phyloP scores from a whole-genome alignment of 1,140 invertebrate genomes.

The Lanistes nyassanus region DNA sequence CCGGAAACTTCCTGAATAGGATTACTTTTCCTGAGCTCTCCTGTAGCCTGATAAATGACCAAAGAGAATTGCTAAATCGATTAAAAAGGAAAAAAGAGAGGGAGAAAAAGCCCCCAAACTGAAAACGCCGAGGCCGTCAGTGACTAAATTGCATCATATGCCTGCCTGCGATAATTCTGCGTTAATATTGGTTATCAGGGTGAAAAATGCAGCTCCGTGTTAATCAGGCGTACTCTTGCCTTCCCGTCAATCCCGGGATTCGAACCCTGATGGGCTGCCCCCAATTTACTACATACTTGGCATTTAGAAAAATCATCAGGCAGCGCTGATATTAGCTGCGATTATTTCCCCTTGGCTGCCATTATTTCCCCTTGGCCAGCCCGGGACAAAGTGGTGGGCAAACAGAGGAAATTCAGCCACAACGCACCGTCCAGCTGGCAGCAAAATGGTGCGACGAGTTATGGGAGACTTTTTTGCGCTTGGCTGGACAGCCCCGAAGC shows the following conservation, averaged over 20 bases:
- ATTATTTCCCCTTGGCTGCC: constrained; percentile 25
- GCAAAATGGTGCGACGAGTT: not conserved
- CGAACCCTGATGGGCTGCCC: not conserved
- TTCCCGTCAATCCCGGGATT: not conserved
- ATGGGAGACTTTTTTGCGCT: constrained; percentile 7
- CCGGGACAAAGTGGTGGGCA: constrained; percentile 23
- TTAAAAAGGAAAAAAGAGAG: constrained; percentile 16
- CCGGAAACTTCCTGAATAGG: constrained; percentile 23
- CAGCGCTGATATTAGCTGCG: constrained; percentile 23
- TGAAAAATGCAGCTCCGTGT: constrained; percentile 26
- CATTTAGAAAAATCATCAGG: constrained; percentile 21
- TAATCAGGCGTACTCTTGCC: constrained; percentile 24
- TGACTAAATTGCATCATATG: constrained; percentile 33
- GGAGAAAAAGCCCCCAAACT: too few relatives aligned
- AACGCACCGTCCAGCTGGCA: not conserved
- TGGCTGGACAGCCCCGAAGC: constrained; percentile 6
- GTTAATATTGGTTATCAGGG: constrained; percentile 31
- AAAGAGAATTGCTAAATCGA: constrained; percentile 33
- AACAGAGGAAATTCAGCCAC: constrained; percentile 21
- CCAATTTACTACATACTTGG: constrained; percentile 27
- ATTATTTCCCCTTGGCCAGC: constrained; percentile 27
- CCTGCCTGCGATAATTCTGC: constrained; percentile 27
- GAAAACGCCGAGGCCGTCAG: constrained; percentile 23
- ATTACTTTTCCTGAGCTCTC: constrained; percentile 22
- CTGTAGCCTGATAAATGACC: constrained; percentile 24